phyloP scores from a whole-genome alignment of 1,140 invertebrate genomes.

The Drosophila orosa region DNA sequence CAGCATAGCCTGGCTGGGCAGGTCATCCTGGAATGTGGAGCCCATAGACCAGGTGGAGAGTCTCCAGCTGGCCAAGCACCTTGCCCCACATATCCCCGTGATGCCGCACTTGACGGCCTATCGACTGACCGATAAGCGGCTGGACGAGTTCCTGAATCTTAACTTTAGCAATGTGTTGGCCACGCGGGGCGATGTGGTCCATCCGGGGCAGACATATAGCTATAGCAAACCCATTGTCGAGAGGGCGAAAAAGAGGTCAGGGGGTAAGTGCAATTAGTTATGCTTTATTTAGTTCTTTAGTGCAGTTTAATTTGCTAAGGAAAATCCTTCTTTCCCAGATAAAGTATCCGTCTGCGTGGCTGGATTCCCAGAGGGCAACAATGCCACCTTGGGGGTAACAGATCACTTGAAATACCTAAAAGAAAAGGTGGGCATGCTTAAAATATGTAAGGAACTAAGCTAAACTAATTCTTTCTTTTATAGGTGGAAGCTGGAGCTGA shows the following conservation, averaged over 20 bases:
- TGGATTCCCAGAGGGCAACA: constrained; percentile 49
- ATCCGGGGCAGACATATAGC: constrained; percentile 15
- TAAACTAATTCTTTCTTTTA: background rate
- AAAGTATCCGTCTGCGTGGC: constrained; percentile 41
- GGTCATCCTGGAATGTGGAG: constrained; percentile 20
- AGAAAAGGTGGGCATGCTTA: constrained; percentile 20
- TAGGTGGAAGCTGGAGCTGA: constrained; percentile 43
- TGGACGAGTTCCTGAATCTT: constrained; percentile 46
- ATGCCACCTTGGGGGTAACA: background rate
- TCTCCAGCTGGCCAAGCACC: constrained; percentile 23
- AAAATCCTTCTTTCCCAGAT: constrained; percentile 6
- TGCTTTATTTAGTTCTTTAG: background rate
- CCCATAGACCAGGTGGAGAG: constrained; percentile 27
- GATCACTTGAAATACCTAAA: constrained; percentile 21
- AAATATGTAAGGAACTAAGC: background rate
- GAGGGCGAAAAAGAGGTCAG: background rate
- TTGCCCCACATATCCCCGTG: constrained; percentile 33
- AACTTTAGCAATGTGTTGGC: constrained; percentile 43
- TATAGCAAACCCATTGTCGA: constrained; percentile 18
- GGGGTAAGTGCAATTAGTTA: constrained; percentile 15
- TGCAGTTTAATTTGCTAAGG: background rate
- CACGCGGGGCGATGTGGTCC: constrained; percentile 23
- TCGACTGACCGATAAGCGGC: constrained; percentile 5
- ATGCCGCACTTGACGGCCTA: constrained; percentile 49
- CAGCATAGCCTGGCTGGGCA: constrained; percentile 52